Evolutionary conservation across 2,888 invertebrate species (phyloP), one percentile per base, ranked within the genome.

Genomic region (Augiades crinisus): DNA sequence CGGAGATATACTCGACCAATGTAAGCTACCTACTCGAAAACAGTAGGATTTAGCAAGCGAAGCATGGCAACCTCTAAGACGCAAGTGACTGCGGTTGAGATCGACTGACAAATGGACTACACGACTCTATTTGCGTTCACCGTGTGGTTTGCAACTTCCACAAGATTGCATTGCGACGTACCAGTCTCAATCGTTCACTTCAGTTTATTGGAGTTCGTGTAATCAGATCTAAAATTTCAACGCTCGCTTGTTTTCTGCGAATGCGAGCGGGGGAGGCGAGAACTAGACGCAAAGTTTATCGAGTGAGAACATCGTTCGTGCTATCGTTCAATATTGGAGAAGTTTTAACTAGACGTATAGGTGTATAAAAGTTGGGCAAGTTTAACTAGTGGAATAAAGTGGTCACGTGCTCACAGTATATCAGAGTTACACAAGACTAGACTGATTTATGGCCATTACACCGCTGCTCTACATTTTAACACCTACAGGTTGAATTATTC

Each of bases 401-500:
- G 62, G 61, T 63, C 68, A 67, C 63, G 68, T 64, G 61, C 56
- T 44, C 47, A 46, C 60, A 53, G 58, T 68, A 67, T 60, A 62
- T 67, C 65, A 66, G 58, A 53, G 56, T 67, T 61, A 67, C 54
- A 53, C 50, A 52, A 50, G 46, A 57, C 51, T 38, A 40, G 40
- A 33, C 53, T 60, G 67, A 68, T 66, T 62, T 67, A 68, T 65
- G 41, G 63, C 55, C 53, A 57, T 59, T 62, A 61, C 54, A 60
- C 41, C 38, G 59, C 52, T 54, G 60, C 55, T 61, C 62, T 56
- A 59, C 60, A 67, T 65, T 63, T 67, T 63, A 68, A 65, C 62
- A 67, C 65, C 58, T 61, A 52, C 46, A 43, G 50, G 40, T 53
- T 53, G 46, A 53, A 46, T 46, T 52, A 52, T 52, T 46, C 45